Base-by-base conservation (phyloP, 1,140 invertebrate species). In the Procambarus clarkii region DNA sequence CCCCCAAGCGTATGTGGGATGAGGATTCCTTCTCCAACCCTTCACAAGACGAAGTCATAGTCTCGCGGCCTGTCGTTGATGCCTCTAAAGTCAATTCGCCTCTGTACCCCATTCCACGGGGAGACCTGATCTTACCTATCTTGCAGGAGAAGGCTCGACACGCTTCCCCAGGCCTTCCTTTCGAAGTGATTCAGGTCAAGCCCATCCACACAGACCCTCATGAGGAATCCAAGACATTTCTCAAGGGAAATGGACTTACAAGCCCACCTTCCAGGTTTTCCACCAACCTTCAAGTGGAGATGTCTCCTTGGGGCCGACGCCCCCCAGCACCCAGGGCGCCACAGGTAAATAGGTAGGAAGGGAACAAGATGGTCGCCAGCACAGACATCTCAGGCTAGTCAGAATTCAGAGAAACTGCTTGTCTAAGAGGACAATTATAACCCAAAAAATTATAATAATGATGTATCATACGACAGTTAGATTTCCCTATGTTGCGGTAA, bases 61-160 rank as follows among this genome's bases (percentile, higher is more conserved):
- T 91, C 74, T 81, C 77, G 74, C 81, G 83, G 34, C 89, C 89
- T 13, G 83, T 91, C 13, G 45, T 58, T 4, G 89, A 91, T n/a
- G 89, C 82, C 2, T 78, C 89, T 21, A 48, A 50, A 34, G 48
- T 46, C 82, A 80, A 79, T 21, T 81, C 80, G 45, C 80, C 87
- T 2, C 79, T 76, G 3, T 83, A 81, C 48, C 79, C 79, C 2
- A 18, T 64, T 8, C 64, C 79, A 2, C 60, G 46, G 7, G 78
- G 46, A 2, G 46, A 81, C 64, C 87, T 83, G 78, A 15, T 81
- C 13, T 54, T 21, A 9, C n/a, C 21, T 15, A 60, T 11, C 48
- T 71, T 74, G 5, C 0, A 21, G 11, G 69, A 24, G 5, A 34
- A 74, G 5, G 24, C 24, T 7, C 69, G 34, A 44, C 74, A 13